phyloP scores from a whole-genome alignment of 2,797 vertebrate genomes.

The Hippoglossus hippoglossus region DNA sequence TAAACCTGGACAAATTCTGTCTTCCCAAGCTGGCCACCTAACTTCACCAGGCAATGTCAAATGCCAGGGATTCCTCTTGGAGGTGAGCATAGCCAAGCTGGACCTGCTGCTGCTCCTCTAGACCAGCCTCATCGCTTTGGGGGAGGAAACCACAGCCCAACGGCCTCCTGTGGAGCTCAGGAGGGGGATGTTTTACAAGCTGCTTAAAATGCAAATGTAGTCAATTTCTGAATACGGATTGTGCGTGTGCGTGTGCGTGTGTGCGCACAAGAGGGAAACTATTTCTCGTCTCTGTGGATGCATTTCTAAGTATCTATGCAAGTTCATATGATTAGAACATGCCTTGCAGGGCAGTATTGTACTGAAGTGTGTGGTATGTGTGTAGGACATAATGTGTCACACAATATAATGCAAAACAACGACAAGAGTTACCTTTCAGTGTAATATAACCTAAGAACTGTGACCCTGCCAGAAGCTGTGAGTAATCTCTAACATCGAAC shows the following conservation, averaged over 20 bases:
- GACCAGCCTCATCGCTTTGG: not conserved
- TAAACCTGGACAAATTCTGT: constrained; percentile 30
- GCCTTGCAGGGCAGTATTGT: too few species aligned
- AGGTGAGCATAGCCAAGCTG: constrained; percentile 14
- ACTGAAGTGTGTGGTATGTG: too few species aligned
- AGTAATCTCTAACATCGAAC: constrained; percentile 44
- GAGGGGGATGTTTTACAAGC: constrained; percentile 10
- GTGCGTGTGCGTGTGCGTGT: not conserved
- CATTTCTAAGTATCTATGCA: not conserved
- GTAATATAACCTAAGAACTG: constrained; percentile 5
- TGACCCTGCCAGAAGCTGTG: constrained; percentile 14
- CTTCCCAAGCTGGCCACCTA: not conserved
- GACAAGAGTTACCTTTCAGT: not conserved
- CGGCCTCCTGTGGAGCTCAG: constrained; percentile 6
- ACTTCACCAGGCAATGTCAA: constrained; percentile 45
- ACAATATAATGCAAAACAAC: not conserved
- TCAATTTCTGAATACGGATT: constrained; percentile 3
- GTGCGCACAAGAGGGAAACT: too few species aligned
- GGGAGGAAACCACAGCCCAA: not conserved
- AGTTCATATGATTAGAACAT: too few species aligned
- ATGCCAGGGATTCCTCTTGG: constrained; percentile 50
- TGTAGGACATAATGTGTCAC: not conserved
- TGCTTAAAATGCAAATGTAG: constrained; percentile 43
- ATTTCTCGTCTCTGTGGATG: not conserved
- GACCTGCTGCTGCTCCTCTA: not conserved